Conservation (phyloP, 2,888 invertebrate genomes). For the Nowickia ferox region DNA sequence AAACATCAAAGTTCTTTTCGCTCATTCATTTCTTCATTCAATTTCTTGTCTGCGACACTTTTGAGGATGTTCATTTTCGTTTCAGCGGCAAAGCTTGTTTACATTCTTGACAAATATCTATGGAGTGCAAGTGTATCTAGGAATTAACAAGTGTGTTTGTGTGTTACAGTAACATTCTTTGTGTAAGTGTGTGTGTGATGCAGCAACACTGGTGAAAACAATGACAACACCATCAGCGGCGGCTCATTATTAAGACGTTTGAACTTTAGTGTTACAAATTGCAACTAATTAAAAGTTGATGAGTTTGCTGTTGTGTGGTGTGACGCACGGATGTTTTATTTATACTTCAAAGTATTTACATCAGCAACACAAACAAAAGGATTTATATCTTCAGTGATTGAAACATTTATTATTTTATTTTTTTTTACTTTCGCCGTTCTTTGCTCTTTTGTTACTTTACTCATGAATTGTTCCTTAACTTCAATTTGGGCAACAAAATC, state of each 20-base stretch:
- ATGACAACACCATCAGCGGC: slow-evolving; percentile 60
- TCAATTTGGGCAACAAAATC: background rate
- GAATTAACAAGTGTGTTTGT: background rate
- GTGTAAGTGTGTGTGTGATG: slow-evolving; percentile 5
- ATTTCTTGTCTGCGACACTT: slow-evolving; percentile 62
- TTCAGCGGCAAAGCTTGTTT: slow-evolving; percentile 74
- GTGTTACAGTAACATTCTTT: slow-evolving; percentile 63
- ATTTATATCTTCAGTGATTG: slow-evolving; percentile 67
- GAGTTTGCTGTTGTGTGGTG: slow-evolving; percentile 75
- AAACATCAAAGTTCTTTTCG: slow-evolving; percentile 63
- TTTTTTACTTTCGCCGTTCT: slow-evolving; percentile 11
- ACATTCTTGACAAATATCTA: slow-evolving; percentile 57
- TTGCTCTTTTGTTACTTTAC: slow-evolving; percentile 26
- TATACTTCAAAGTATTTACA: slow-evolving; percentile 9
- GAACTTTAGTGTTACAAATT: slow-evolving; percentile 76
- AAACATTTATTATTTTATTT: slow-evolving; percentile 45
- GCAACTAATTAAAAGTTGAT: slow-evolving; percentile 81
- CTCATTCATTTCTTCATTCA: slow-evolving; percentile 21
- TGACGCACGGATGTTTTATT: slow-evolving; percentile 29
- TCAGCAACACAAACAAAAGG: slow-evolving; percentile 45
- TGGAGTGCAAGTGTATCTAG: slow-evolving; percentile 7
- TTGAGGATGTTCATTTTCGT: slow-evolving; percentile 68
- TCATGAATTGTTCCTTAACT: background rate
- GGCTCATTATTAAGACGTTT: slow-evolving; percentile 75
- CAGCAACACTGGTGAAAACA: slow-evolving; percentile 54